Evolutionary conservation across 2,113 vertebrate species (phyloP).

Genomic region (Leptobrachium leishanense): DNA sequence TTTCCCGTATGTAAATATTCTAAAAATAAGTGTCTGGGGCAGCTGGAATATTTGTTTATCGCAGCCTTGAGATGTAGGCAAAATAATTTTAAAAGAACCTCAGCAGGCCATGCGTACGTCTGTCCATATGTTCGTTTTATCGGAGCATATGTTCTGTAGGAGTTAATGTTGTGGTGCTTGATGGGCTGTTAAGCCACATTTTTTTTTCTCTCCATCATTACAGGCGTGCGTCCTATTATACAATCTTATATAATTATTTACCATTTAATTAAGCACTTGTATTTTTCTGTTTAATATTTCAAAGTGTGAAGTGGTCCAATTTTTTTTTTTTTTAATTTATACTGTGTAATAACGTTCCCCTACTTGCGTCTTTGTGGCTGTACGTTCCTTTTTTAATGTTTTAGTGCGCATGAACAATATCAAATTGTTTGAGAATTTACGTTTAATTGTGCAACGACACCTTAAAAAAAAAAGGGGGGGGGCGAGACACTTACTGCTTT

Average conservation of each 20-base stretch:
- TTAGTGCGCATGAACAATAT: not conserved
- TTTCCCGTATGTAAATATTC: not conserved
- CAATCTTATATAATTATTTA: conserved; percentile 20
- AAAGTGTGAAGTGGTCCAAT: not conserved
- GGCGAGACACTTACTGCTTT: too few species aligned
- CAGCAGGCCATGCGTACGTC: conserved; percentile 2
- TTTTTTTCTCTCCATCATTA: not conserved
- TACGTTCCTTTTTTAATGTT: not conserved
- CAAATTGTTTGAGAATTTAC: not conserved
- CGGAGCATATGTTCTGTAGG: conserved; percentile 33
- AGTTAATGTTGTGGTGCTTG: conserved; percentile 34
- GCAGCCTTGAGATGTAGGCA: not conserved
- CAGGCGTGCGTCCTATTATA: conserved; percentile 1
- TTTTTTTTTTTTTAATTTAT: not conserved
- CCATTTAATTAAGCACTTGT: conserved; percentile 4
- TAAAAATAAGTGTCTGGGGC: not conserved
- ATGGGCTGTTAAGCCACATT: conserved; percentile 41
- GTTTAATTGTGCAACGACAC: not conserved
- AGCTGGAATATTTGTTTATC: not conserved
- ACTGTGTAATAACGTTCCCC: not conserved
- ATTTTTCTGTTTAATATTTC: not conserved
- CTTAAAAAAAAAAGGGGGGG: not conserved
- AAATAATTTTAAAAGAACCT: not conserved
- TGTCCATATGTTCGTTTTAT: conserved; percentile 37
- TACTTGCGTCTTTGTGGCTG: not conserved